Evolutionary conservation across 2,888 invertebrate genomes (phyloP).

Genomic region (Zeuzera pyrina): DNA sequence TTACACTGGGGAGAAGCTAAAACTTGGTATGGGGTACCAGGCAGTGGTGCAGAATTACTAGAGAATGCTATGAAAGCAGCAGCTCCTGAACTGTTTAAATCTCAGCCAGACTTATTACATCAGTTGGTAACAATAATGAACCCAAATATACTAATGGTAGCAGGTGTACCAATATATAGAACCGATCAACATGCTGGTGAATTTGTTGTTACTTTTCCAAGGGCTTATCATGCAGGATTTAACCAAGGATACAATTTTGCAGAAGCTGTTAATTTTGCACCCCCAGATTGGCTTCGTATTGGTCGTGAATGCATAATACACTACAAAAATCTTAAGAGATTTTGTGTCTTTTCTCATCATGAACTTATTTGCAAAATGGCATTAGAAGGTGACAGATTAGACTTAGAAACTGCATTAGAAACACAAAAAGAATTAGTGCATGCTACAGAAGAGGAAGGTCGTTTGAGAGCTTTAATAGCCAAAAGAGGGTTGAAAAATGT

Average conservation of each 20-base stretch:
- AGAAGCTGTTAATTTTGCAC: slow-evolving; percentile 89
- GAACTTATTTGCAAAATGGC: slow-evolving; percentile 86
- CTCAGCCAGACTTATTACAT: slow-evolving; percentile 83
- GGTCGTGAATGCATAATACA: slow-evolving; percentile 80
- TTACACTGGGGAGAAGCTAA: slow-evolving; percentile 88
- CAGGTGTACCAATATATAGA: slow-evolving; percentile 74
- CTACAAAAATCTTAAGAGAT: slow-evolving; percentile 78
- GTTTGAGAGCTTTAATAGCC: slow-evolving; percentile 44
- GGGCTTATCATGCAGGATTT: slow-evolving; percentile 87
- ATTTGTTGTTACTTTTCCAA: slow-evolving; percentile 85
- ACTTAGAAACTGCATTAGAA: slow-evolving; percentile 77
- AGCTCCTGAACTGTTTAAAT: slow-evolving; percentile 82
- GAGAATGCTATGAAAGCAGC: slow-evolving; percentile 80
- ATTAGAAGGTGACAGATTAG: slow-evolving; percentile 75
- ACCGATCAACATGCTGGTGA: slow-evolving; percentile 85
- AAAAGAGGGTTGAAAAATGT: slow-evolving; percentile 71
- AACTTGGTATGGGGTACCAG: slow-evolving; percentile 87
- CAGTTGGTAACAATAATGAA: slow-evolving; percentile 86
- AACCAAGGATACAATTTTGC: slow-evolving; percentile 89
- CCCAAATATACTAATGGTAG: slow-evolving; percentile 78
- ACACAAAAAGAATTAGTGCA: slow-evolving; percentile 77
- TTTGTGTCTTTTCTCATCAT: slow-evolving; percentile 87
- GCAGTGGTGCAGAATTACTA: slow-evolving; percentile 77
- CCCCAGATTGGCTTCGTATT: slow-evolving; percentile 83
- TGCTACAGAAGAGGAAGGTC: slow-evolving; percentile 71